These are phyloP conservation scores for Pollicipes pollicipes DNA, from an alignment of 1,140 invertebrate species.

Conservation along the genomic window DNA sequence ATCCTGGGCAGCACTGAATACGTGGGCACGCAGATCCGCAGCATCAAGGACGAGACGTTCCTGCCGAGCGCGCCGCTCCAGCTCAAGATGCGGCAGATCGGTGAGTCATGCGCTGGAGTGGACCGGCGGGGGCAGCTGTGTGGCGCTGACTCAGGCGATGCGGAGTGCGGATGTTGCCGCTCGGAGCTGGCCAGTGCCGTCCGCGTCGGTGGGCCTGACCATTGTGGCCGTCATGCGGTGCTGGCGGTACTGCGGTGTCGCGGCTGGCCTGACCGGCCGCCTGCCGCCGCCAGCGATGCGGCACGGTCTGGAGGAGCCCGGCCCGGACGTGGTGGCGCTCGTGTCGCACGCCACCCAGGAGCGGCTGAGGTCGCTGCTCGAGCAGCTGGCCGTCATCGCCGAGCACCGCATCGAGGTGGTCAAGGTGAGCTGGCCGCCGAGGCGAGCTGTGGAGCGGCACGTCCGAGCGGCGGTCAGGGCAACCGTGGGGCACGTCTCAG, in stretches of 20 bases:
- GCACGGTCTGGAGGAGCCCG: slow-evolving; percentile 70
- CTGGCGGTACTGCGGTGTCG: too few relatives aligned
- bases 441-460: too few relatives aligned
- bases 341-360: slow-evolving; percentile 93
- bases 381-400: slow-evolving; percentile 81
- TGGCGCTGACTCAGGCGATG: too few relatives aligned
- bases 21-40: slow-evolving; percentile 86
- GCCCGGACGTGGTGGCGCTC: slow-evolving; percentile 68
- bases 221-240: too few relatives aligned
- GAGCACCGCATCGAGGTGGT: slow-evolving; percentile 83
- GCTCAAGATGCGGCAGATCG: slow-evolving; percentile 38
- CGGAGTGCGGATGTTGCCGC: too few relatives aligned
- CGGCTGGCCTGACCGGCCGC: too few relatives aligned
- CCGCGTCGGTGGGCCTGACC: too few relatives aligned
- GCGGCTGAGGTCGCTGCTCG: slow-evolving; percentile 71
- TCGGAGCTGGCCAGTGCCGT: too few relatives aligned
- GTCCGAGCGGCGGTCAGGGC: too few relatives aligned
- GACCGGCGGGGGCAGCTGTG: too few relatives aligned
- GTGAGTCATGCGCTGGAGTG: slow-evolving; percentile 8
- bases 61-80: slow-evolving; percentile 58
- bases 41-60: slow-evolving; percentile 87
- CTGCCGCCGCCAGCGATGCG: slow-evolving; percentile 42
- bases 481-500: too few relatives aligned
- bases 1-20: slow-evolving; percentile 88
- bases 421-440: too few relatives aligned